These are phyloP conservation scores for Pseudomyrmex concolor DNA, from an alignment of 1,140 invertebrate genomes.

Conservation along the genomic window DNA sequence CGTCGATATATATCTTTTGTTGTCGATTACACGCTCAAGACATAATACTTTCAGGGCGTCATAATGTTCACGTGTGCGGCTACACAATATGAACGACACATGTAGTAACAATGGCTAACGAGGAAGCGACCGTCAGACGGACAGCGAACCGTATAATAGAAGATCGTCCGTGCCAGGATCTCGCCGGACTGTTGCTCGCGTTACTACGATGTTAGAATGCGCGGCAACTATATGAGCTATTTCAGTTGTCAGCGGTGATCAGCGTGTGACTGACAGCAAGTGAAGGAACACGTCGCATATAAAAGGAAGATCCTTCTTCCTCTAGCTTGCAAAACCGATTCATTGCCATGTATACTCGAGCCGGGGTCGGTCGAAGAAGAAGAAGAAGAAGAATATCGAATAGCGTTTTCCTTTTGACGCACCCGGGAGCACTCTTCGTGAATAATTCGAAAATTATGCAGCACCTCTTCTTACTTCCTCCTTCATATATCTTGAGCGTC, in stretches of 20 bases:
- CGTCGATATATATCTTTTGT: neutral
- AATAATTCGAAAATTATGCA: conserved; percentile 60
- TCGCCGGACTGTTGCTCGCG: neutral
- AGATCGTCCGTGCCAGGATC: conserved; percentile 26
- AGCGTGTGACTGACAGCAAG: too few species aligned
- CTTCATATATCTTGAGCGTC: conserved; percentile 25
- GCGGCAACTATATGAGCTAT: neutral
- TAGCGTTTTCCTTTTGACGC: conserved; percentile 28
- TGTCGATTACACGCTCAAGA: neutral
- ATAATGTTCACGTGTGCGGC: neutral
- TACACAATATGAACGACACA: neutral
- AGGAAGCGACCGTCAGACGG: conserved; percentile 54
- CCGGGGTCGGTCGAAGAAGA: neutral
- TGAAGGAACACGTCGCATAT: too few species aligned
- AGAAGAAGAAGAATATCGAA: conserved; percentile 25
- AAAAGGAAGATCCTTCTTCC: too few species aligned
- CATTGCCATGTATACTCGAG: too few species aligned
- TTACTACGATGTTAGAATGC: neutral
- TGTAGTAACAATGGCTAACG: conserved; percentile 47
- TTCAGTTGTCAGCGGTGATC: too few species aligned
- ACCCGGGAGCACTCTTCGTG: neutral
- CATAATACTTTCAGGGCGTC: neutral
- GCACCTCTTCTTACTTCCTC: neutral
- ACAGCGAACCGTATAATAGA: conserved; percentile 37
- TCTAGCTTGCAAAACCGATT: too few species aligned